Base-by-base conservation (phyloP, 2,888 invertebrate species). In the Adelognathus sp. region DNA sequence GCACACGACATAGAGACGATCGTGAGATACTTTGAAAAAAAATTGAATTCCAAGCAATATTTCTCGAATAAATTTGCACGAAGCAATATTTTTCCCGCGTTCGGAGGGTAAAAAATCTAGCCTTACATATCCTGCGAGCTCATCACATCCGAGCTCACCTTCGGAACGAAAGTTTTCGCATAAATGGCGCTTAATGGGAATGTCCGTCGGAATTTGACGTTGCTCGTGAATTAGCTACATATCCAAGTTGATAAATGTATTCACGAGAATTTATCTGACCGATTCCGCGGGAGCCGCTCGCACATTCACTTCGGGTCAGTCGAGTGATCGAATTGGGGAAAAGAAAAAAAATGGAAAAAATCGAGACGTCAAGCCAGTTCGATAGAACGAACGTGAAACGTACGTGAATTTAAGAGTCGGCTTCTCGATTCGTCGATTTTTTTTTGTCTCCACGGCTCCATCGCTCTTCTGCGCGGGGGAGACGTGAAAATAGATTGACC, bases 351-450 rank as follows among this genome's bases (percentile, higher is more conserved):
- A 54, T n/a, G 14, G 7, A 18, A 54, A 50, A 21, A 21, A n/a
- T n/a, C n/a, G n/a, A n/a, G n/a, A n/a, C 11, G 27, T n/a, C 16
- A n/a, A 18, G 7, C 16, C 7, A 29, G n/a, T 50, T 24, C 50
- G 50, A 67, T 18, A n/a, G 50, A 18, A 46, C 46, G 50, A 50
- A 64, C 36, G 27, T 36, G 54, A 39, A 39, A 29, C 27, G 39
- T 18, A 29, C 52, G 52, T 54, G 52, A 67, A 54, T 67, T 54
- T 16, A 14, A 39, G 16, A 31, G 54, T 27, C 11, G n/a, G 11
- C 18, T 54, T 54, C 36, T 5, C 14, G 36, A 52, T 24, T 58
- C 58, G 56, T 27, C 58, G 69, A 70, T 46, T 36, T 70, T 58
- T 44, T 44, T 18, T 58, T 18, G 0, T 31, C 58, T 9, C 41